Base-by-base conservation (phyloP, 2,113 vertebrate genomes). In the Psettodes erumei region DNA sequence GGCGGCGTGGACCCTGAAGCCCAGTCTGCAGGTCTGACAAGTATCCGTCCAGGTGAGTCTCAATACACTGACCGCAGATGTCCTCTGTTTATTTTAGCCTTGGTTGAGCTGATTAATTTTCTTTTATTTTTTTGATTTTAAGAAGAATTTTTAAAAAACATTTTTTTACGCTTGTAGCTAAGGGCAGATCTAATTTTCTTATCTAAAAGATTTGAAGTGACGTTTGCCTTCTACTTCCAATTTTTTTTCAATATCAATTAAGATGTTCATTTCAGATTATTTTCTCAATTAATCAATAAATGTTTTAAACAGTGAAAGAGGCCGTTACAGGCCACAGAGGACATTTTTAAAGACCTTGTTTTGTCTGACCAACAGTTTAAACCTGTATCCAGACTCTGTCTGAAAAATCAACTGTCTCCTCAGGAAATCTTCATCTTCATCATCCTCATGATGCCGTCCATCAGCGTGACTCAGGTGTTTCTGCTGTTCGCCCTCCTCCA, bases 401-500 rank as follows among this genome's bases (percentile, higher is more conserved):
- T 62, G 1, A 47, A 64, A 33, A 19, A 28, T 60, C 4, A 0
- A 2, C 9, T 50, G 25, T 78, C 70, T 88, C 55, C 13, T 45
- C 75, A 90, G 91, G 62, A 81, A 80, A 65, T 61, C 74, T 2
- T 68, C 21, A 27, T 68, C 61, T 37, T 77, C 62, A 7, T 53
- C 79, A 3, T 47, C 68, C 2, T 55, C 71, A 85, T 35, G 68
- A 92, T 93, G 91, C 51, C 85, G 7, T 67, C 69, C 42, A 48
- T 92, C 43, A 82, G 86, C 56, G 73, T 88, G 37, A 77, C 74
- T 37, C 90, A 89, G 51, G 51, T 83, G 21, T 69, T 92, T 56
- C 76, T 95, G 72, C 68, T 94, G 55, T 71, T 63, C 12, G 79
- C 89, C 64, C 47, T 94, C 68, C 61, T 94, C 71, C 76, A 91